Evolutionary conservation across 2,113 vertebrate species (phyloP).

Genomic region (Phylloscopus trochilus): DNA sequence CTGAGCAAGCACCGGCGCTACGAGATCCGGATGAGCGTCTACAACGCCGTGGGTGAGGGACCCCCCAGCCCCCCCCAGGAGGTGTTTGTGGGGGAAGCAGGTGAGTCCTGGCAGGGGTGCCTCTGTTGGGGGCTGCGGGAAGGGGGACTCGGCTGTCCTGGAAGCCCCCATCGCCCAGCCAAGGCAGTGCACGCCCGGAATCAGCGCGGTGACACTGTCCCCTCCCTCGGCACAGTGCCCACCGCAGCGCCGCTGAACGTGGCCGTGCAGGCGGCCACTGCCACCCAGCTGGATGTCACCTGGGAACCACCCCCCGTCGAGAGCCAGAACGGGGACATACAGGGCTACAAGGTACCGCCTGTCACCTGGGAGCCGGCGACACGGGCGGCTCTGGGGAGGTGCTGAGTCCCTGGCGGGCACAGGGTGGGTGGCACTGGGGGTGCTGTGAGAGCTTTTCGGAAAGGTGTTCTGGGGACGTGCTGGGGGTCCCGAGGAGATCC

Average conservation of each 20-base stretch:
- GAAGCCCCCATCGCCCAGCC: fast-evolving
- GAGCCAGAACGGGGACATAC: conserved; percentile 94
- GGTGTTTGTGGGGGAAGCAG: conserved; percentile 96
- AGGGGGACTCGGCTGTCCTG: fast-evolving
- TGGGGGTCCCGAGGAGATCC: background rate
- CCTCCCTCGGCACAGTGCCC: conserved; percentile 77
- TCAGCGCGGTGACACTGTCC: fast-evolving
- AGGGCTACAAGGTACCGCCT: conserved; percentile 89
- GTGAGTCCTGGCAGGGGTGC: conserved; percentile 60
- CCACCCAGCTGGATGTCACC: conserved; percentile 92
- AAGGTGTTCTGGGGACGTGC: background rate
- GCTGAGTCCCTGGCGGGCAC: background rate
- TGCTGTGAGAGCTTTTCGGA: background rate
- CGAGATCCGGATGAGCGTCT: conserved; percentile 93
- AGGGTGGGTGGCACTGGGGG: background rate
- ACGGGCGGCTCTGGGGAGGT: background rate
- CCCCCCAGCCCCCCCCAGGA: conserved; percentile 90
- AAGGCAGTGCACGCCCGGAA: fast-evolving
- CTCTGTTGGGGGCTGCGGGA: fast-evolving
- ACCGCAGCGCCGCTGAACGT: conserved; percentile 87
- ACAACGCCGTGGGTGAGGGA: conserved; percentile 90
- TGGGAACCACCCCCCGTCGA: conserved; percentile 90
- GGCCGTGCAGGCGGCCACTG: conserved; percentile 81
- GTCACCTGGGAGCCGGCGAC: fast-evolving
- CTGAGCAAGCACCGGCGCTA: conserved; percentile 93